Conservation (phyloP, 2,113 vertebrate genomes). For the Actenoides hombroni region DNA sequence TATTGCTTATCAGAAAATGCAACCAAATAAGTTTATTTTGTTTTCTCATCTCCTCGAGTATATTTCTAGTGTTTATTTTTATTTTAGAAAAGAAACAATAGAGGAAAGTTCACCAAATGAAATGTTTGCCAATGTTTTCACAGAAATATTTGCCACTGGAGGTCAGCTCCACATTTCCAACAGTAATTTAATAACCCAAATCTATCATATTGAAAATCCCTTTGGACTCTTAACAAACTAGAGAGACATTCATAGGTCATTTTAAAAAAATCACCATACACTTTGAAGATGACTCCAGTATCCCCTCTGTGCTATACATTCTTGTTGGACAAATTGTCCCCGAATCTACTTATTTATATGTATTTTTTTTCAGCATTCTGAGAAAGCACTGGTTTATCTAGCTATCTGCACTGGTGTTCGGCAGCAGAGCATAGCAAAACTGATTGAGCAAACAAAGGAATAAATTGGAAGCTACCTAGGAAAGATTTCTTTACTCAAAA, state of each 20-base stretch:
- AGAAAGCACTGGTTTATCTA: background rate
- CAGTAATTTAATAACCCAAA: slow-evolving; percentile 62
- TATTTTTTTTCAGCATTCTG: background rate
- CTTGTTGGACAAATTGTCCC: slow-evolving; percentile 24
- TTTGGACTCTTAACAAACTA: slow-evolving; percentile 10
- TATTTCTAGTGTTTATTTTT: slow-evolving; percentile 63
- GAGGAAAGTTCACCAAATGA: slow-evolving; percentile 27
- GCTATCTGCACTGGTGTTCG: background rate
- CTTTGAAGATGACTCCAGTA: slow-evolving; percentile 45
- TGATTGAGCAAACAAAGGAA: background rate
- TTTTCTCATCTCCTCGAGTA: background rate
- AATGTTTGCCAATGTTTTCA: slow-evolving; percentile 34
- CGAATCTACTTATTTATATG: background rate
- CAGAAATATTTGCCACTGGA: slow-evolving; percentile 47
- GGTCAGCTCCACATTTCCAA: slow-evolving; percentile 17
- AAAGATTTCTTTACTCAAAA: background rate
- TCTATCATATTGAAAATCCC: slow-evolving; percentile 5
- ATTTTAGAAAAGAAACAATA: slow-evolving; percentile 41
- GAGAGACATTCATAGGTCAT: slow-evolving; percentile 18
- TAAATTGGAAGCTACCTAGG: background rate
- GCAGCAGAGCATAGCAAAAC: background rate
- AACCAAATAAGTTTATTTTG: slow-evolving; percentile 21
- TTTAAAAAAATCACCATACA: slow-evolving; percentile 12
- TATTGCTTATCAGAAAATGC: background rate
- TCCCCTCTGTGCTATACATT: background rate